Base-by-base conservation (phyloP, 2,113 vertebrate genomes). In the Epinephelus moara region DNA sequence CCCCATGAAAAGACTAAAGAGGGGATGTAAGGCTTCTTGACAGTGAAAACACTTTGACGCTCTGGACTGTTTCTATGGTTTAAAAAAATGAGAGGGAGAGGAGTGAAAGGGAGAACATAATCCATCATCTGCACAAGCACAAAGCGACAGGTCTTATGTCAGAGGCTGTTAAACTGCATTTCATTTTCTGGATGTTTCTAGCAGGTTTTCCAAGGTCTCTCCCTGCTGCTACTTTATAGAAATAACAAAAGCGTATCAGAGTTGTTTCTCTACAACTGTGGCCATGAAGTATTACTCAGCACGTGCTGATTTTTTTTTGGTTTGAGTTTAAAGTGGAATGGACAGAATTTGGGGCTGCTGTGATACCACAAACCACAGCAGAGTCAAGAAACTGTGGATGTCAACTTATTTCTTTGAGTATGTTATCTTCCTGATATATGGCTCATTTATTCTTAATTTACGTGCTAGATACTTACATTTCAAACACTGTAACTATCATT, bases 1-100 rank as follows among this genome's bases (percentile, higher is more conserved):
- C 66, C 59, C 50, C 33, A 6, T 67, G 53, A 73, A 86, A 81
- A 61, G 72, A 23, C 15, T 62, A 37, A 64, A 67, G 57, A 53
- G 30, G 61, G 42, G 17, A 67, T 50, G 37, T 53, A 78, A 72
- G 73, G 57, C 60, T 89, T 86, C 74, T 60, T 61, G 69, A 89
- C 70, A 87, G 19, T 80, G 53, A 91, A 88, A 91, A 70, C 80
- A 84, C 68, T 86, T 77, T 80, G 53, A 67, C 37, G 2, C 79
- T 69, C 52, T 84, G 59, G 81, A 80, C 66, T 53, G 52, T 56
- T 80, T 76, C 74, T 82, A 69, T 17, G 42, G 53, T 53, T 61
- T 33, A 81, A 50, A 25, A 70, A 85, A 72, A 52, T 10, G 12
- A 33, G 55, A 70, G 47, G 70, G 72, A 77, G 76, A 64, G 64